These are phyloP conservation scores for Lordiphosa mommai DNA, from an alignment of 1,140 invertebrate species.

Conservation along the genomic window DNA sequence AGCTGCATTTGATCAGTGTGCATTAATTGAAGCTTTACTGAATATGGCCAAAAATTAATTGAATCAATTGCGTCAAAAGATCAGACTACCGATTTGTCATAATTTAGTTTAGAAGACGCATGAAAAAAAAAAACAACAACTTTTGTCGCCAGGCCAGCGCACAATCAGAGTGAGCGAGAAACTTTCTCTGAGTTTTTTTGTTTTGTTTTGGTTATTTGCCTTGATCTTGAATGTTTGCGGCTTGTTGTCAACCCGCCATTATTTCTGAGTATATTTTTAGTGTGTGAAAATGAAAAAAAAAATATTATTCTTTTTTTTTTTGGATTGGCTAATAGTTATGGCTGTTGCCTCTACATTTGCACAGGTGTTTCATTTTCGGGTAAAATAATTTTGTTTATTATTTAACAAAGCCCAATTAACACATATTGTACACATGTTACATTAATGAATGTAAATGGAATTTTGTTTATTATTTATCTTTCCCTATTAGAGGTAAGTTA, in stretches of 20 bases:
- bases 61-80: constrained; percentile 43
- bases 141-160: constrained; percentile 23
- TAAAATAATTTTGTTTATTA: too few relatives aligned
- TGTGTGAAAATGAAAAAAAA: constrained; percentile 31
- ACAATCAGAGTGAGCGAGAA: neutral
- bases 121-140: constrained; percentile 16
- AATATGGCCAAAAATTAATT: constrained; percentile 27
- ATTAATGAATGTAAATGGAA: too few relatives aligned
- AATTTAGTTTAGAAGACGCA: constrained; percentile 7
- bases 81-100: constrained; percentile 24
- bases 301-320: too few relatives aligned
- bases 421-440: too few relatives aligned
- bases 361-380: too few relatives aligned
- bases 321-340: too few relatives aligned
- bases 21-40: constrained; percentile 19
- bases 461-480: too few relatives aligned
- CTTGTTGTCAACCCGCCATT: constrained; percentile 60
- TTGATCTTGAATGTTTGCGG: constrained; percentile 65
- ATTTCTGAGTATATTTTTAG: constrained; percentile 60
- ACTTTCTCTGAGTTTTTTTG: constrained; percentile 28
- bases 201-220: constrained; percentile 63
- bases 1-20: constrained; percentile 29
- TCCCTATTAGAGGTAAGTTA: too few relatives aligned
- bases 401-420: too few relatives aligned
- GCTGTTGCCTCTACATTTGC: too few relatives aligned